A percentile compares a stretch with the other conserved stretches of the same genome.
These are phyloP conservation scores for Clistopyga incitator DNA, from an alignment of 2,888 invertebrate genomes.

Conservation along the genomic window DNA sequence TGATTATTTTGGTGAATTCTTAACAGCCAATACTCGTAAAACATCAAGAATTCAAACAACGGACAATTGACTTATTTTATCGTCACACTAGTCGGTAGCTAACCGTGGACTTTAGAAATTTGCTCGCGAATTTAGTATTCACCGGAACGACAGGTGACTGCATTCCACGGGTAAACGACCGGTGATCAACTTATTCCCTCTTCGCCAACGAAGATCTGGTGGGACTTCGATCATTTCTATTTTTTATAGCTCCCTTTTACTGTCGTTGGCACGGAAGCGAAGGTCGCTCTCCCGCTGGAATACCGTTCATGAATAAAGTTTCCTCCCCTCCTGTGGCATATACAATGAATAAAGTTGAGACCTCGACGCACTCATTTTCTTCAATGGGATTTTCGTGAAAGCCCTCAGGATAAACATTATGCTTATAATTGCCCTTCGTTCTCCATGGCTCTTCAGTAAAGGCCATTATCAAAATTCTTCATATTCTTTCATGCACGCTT, in stretches of 20 bases:
- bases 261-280: slow-evolving; percentile 30
- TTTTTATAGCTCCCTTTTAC: slow-evolving; percentile 49
- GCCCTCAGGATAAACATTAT: slow-evolving; percentile 9
- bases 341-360: slow-evolving; percentile 50
- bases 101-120: slow-evolving; percentile 48
- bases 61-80: slow-evolving; percentile 71
- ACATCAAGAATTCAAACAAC: slow-evolving; percentile 58
- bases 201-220: slow-evolving; percentile 32
- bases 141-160: slow-evolving; percentile 39
- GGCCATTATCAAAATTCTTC: not conserved
- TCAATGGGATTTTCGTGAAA: slow-evolving; percentile 22
- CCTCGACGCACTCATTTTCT: slow-evolving; percentile 18
- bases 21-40: slow-evolving; percentile 72
- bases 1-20: slow-evolving; percentile 69
- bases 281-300: slow-evolving; percentile 21
- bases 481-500: not conserved
- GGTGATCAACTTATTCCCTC: slow-evolving; percentile 25
- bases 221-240: slow-evolving; percentile 8
- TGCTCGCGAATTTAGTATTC: slow-evolving; percentile 24
- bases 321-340: slow-evolving; percentile 20
- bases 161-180: slow-evolving; percentile 40
- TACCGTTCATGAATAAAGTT: slow-evolving; percentile 45
- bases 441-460: not conserved
- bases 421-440: slow-evolving; percentile 45
- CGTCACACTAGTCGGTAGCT: slow-evolving; percentile 33